Evolutionary conservation across 1,140 invertebrate genomes (phyloP).

Genomic region (Caenorhabditis latens): DNA sequence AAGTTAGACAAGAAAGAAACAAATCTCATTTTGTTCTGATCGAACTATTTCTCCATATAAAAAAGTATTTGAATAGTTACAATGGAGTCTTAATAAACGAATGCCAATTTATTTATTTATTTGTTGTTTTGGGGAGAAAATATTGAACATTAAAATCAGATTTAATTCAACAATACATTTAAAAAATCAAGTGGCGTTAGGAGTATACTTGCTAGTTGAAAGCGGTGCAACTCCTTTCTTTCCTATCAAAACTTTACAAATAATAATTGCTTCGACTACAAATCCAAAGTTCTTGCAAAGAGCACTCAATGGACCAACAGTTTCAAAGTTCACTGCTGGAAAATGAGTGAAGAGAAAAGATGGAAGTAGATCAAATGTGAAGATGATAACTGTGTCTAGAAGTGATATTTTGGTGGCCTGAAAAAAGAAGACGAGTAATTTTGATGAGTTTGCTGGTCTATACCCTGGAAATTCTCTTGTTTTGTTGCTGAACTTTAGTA

Average conservation of each 20-base stretch:
- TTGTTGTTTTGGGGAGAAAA: no score
- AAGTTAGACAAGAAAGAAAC: no score
- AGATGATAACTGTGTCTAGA: neutral
- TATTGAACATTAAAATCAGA: no score
- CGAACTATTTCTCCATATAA: no score
- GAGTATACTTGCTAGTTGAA: neutral
- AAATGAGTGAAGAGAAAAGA: slow-evolving; percentile 19
- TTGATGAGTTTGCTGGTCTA: no score
- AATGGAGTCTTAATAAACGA: no score
- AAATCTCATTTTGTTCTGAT: no score
- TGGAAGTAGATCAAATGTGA: neutral
- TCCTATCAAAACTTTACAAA: slow-evolving; percentile 10
- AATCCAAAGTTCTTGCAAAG: slow-evolving; percentile 14
- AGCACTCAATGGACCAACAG: slow-evolving; percentile 11
- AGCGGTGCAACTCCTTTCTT: neutral
- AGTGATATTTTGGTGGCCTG: slow-evolving; percentile 4
- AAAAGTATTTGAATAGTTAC: no score
- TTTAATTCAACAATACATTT: no score
- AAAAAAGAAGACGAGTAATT: neutral
- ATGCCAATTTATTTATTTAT: no score
- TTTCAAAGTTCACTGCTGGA: neutral
- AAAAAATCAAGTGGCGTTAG: neutral
- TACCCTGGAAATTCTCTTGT: neutral
- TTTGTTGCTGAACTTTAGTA: neutral
- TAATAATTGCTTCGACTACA: neutral